phyloP scores from a whole-genome alignment of 2,797 vertebrate species.

The Muscicapa striata region DNA sequence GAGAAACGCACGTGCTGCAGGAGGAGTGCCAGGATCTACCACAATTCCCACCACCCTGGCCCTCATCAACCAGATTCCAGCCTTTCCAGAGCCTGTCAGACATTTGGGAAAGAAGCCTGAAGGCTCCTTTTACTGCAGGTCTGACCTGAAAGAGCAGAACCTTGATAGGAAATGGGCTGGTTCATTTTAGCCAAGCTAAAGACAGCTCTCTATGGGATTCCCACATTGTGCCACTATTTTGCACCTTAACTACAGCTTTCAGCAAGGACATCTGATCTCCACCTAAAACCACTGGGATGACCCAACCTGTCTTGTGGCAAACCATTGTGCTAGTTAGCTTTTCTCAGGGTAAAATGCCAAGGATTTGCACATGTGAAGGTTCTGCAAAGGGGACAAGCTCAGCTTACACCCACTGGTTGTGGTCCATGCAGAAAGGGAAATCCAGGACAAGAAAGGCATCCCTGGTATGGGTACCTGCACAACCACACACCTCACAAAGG shows the following conservation, averaged over 20 bases:
- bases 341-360: background rate
- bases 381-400: background rate
- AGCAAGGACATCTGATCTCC: background rate
- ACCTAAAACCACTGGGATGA: background rate
- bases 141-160: constrained; percentile 13
- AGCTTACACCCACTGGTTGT: background rate
- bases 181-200: background rate
- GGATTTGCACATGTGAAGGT: background rate
- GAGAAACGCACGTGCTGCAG: background rate
- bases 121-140: background rate
- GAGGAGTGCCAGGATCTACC: background rate
- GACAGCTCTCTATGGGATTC: background rate
- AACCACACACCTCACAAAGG: background rate
- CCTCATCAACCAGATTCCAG: background rate
- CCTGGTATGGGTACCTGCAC: background rate
- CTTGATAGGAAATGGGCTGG: background rate
- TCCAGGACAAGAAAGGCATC: background rate
- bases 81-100: background rate
- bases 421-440: background rate
- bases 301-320: background rate
- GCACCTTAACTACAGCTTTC: background rate
- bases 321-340: background rate
- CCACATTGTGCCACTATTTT: background rate
- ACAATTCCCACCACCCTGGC: background rate
- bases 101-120: background rate